A percentile compares a stretch with the other conserved stretches of the same genome.
These are phyloP conservation scores for Plotosus lineatus DNA, from an alignment of 2,113 vertebrate species.

Conservation along the genomic window DNA sequence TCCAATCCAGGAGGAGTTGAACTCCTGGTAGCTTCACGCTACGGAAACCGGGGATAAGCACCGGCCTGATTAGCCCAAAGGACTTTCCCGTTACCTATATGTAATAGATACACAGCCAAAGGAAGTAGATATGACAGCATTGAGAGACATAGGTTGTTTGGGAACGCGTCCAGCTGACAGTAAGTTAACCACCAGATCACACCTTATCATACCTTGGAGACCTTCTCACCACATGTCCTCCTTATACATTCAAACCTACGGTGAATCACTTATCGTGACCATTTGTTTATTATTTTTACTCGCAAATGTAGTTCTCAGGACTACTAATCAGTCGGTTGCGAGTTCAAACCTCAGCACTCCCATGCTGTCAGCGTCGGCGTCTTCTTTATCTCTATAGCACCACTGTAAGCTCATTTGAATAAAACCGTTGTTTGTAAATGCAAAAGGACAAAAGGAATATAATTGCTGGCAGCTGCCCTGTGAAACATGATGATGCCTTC, in stretches of 20 bases:
- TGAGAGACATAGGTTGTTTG: neutral
- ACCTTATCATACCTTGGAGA: neutral
- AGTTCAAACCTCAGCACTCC: neutral
- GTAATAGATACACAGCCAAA: neutral
- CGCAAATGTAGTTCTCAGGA: neutral
- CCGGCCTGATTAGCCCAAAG: too few species aligned
- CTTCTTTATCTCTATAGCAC: neutral
- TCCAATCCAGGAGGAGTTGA: too few species aligned
- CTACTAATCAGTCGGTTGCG: neutral
- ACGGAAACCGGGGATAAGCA: too few species aligned
- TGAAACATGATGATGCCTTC: constrained; percentile 5
- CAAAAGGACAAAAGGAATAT: constrained; percentile 11
- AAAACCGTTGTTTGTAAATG: neutral
- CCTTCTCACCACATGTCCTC: neutral
- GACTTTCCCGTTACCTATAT: too few species aligned
- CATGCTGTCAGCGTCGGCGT: neutral
- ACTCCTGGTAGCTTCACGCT: too few species aligned
- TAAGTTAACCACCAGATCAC: neutral
- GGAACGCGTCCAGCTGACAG: neutral
- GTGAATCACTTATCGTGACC: neutral
- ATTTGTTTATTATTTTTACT: too few species aligned
- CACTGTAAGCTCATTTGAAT: neutral
- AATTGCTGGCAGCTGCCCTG: constrained; percentile 8
- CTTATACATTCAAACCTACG: neutral
- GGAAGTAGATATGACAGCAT: neutral